phyloP scores from a whole-genome alignment of 2,797 vertebrate genomes.

The Anguilla megastoma region DNA sequence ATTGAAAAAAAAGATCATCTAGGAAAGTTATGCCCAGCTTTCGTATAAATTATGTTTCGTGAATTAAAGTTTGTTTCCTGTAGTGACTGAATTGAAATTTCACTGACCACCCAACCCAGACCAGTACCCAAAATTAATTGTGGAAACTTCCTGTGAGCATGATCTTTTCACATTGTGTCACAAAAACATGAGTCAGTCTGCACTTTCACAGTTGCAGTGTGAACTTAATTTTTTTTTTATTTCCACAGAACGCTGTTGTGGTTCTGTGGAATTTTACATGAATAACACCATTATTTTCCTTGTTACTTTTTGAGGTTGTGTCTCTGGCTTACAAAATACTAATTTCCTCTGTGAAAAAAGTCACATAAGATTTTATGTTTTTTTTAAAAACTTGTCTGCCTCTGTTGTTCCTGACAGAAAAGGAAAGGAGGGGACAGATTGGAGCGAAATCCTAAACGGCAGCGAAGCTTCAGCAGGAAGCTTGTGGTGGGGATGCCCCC shows the following conservation, averaged over 20 bases:
- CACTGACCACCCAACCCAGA: too few species aligned
- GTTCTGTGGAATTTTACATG: neutral
- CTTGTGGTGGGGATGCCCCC: constrained; percentile 12
- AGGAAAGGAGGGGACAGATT: constrained; percentile 52
- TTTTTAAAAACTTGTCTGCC: neutral
- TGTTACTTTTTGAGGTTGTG: neutral
- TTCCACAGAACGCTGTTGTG: neutral
- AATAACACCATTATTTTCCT: too few species aligned
- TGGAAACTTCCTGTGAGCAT: too few species aligned
- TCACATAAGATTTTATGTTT: neutral
- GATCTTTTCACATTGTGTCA: too few species aligned
- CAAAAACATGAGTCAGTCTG: too few species aligned
- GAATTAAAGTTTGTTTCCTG: too few species aligned
- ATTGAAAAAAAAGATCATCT: too few species aligned
- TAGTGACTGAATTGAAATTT: too few species aligned
- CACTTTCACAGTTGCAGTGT: too few species aligned
- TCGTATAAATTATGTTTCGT: too few species aligned
- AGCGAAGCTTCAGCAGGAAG: constrained; percentile 18
- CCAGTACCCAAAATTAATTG: too few species aligned
- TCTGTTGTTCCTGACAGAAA: constrained; percentile 59
- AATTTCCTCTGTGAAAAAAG: neutral
- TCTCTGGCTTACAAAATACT: neutral
- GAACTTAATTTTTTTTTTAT: neutral
- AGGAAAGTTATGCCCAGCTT: too few species aligned
- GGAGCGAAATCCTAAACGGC: constrained; percentile 55